phyloP scores from a whole-genome alignment of 1,140 invertebrate species.

The Chironomus tepperi region DNA sequence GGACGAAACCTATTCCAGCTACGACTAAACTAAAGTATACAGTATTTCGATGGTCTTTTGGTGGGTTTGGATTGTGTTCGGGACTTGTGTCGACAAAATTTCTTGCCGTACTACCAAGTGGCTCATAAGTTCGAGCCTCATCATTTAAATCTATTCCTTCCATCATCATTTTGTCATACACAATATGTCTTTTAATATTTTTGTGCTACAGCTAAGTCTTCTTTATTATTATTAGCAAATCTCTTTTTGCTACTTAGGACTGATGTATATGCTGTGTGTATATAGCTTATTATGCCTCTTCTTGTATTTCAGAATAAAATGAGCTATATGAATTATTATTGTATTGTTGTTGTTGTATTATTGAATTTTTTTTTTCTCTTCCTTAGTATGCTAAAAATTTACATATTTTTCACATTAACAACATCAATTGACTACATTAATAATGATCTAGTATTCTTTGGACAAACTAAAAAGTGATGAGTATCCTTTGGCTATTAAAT shows the following conservation, averaged over 20 bases:
- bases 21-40: constrained; percentile 73
- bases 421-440: constrained; percentile 1
- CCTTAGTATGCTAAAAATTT: not conserved
- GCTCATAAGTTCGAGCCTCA: constrained; percentile 8
- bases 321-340: not conserved
- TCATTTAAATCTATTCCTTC: constrained; percentile 19
- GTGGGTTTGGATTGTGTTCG: constrained; percentile 44
- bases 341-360: not conserved
- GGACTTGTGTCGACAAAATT: constrained; percentile 30
- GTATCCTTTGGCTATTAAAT: not conserved
- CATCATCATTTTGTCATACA: not conserved
- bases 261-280: not conserved
- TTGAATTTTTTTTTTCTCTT: not conserved
- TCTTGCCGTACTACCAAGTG: not conserved
- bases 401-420: constrained; percentile 14
- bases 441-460: not conserved
- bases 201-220: not conserved
- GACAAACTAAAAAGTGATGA: not conserved
- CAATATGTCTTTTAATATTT: not conserved
- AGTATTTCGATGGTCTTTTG: constrained; percentile 63
- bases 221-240: not conserved
- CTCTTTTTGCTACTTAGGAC: not conserved
- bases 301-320: not conserved
- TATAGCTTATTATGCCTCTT: not conserved
- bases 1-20: constrained; percentile 79